Percentiles rank a stretch among this genome's conserved stretches.
phyloP scores from a whole-genome alignment of 2,888 invertebrate genomes.

The Augochlorella aurata region DNA sequence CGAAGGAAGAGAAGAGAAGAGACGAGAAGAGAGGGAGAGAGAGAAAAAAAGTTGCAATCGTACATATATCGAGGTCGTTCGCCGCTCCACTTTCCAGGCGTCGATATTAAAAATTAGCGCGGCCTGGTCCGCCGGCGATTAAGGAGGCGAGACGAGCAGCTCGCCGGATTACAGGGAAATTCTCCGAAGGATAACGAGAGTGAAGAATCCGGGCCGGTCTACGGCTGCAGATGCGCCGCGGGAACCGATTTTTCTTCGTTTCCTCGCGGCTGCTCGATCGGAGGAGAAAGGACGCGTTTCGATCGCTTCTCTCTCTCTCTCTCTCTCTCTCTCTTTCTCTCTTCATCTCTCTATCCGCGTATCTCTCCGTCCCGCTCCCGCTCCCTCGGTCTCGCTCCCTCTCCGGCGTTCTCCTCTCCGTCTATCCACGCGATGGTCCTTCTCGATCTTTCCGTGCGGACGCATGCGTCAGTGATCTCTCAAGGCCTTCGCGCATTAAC shows the following conservation, averaged over 20 bases:
- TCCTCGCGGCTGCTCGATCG: background rate
- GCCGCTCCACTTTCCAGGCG: constrained; percentile 39
- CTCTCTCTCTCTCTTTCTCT: background rate
- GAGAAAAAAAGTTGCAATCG: constrained; percentile 17
- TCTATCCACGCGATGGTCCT: constrained; percentile 14
- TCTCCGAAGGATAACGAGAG: background rate
- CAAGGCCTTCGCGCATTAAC: constrained; percentile 80
- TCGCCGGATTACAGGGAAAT: background rate
- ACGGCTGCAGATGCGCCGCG: constrained; percentile 2
- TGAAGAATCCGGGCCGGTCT: constrained; percentile 1
- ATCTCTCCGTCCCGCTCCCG: background rate
- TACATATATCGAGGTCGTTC: constrained; percentile 39
- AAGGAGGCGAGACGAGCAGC: background rate
- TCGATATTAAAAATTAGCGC: constrained; percentile 53
- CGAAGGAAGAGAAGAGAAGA: background rate
- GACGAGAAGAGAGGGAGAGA: background rate
- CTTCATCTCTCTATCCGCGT: background rate
- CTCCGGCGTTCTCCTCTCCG: background rate
- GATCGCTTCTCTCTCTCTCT: constrained; percentile 4
- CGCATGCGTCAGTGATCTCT: constrained; percentile 80
- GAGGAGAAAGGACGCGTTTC: constrained; percentile 43
- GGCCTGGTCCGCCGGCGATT: constrained; percentile 5
- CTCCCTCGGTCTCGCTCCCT: background rate
- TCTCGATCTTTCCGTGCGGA: constrained; percentile 56
- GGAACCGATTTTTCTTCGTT: constrained; percentile 27